Evolutionary conservation across 2,113 vertebrate genomes (phyloP).

Genomic region (Chionodraco myersi): DNA sequence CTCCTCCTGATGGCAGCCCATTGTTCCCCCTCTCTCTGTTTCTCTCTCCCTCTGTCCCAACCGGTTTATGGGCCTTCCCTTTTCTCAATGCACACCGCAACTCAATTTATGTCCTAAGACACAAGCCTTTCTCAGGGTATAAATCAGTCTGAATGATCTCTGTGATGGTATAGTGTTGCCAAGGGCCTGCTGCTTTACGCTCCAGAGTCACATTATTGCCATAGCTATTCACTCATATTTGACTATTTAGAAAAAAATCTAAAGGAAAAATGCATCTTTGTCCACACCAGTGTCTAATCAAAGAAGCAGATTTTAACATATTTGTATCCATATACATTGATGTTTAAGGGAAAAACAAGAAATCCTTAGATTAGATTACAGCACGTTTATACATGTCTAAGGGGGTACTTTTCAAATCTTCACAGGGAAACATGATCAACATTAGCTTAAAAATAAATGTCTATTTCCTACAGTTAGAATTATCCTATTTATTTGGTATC

Average conservation of each 20-base stretch:
- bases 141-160: slow-evolving; percentile 76
- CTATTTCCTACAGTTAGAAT: not conserved
- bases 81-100: slow-evolving; percentile 67
- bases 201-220: slow-evolving; percentile 57
- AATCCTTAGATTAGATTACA: too few relatives aligned
- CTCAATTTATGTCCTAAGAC: slow-evolving; percentile 79
- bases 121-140: slow-evolving; percentile 79
- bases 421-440: not conserved
- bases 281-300: not conserved
- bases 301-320: not conserved
- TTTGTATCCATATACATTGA: too few relatives aligned
- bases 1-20: slow-evolving; percentile 74
- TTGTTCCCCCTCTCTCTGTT: slow-evolving; percentile 62
- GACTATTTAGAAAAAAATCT: slow-evolving; percentile 7
- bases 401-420: not conserved
- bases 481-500: not conserved
- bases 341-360: not conserved
- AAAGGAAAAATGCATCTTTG: not conserved
- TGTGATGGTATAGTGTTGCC: slow-evolving; percentile 57
- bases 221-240: slow-evolving; percentile 60
- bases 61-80: slow-evolving; percentile 73
- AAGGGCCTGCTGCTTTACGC: slow-evolving; percentile 60
- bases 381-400: not conserved
- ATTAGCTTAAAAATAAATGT: not conserved
- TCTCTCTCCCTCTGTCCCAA: slow-evolving; percentile 40